A percentile compares a stretch with the other conserved stretches of the same genome.
phyloP scores from a whole-genome alignment of 2,797 vertebrate genomes.

The Epinephelus malabaricus region DNA sequence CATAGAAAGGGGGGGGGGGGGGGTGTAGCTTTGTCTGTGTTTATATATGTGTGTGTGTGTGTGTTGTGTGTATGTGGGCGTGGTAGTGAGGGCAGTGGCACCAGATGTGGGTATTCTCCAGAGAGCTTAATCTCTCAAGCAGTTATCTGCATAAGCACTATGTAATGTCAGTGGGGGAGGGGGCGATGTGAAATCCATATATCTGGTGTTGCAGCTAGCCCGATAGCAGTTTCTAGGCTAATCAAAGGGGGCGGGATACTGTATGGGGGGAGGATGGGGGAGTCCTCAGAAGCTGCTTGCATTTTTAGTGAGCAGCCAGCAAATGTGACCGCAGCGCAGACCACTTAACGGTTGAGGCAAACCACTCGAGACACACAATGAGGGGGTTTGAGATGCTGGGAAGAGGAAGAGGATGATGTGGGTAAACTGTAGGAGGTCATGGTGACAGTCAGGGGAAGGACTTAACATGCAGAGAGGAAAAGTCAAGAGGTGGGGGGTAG shows the following conservation, averaged over 20 bases:
- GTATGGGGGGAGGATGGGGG: background rate
- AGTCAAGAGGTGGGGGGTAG: background rate
- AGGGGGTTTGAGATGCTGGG: slow-evolving; percentile 4
- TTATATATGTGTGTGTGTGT: slow-evolving; percentile 4
- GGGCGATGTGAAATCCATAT: slow-evolving; percentile 63
- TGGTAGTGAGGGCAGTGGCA: slow-evolving; percentile 48
- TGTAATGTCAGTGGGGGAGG: slow-evolving; percentile 57
- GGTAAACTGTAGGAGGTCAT: background rate
- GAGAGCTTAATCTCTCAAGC: slow-evolving; percentile 70
- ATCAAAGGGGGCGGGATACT: slow-evolving; percentile 43
- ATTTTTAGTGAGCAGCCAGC: slow-evolving; percentile 27
- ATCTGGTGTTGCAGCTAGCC: slow-evolving; percentile 54
- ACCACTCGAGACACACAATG: background rate
- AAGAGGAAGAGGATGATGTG: background rate
- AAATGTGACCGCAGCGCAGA: slow-evolving; percentile 21
- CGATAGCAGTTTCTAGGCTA: slow-evolving; percentile 39
- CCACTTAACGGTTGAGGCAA: slow-evolving; percentile 9
- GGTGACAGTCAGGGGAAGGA: slow-evolving; percentile 1
- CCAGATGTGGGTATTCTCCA: slow-evolving; percentile 69
- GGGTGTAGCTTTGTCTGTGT: slow-evolving; percentile 17
- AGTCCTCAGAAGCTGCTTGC: slow-evolving; percentile 36
- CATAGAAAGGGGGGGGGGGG: slow-evolving; percentile 3
- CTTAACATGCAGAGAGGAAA: background rate
- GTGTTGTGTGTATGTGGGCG: slow-evolving; percentile 29
- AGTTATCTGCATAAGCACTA: slow-evolving; percentile 72